Evolutionary conservation across 1,140 invertebrate genomes (phyloP).

Genomic region (Odontomachus brunneus): DNA sequence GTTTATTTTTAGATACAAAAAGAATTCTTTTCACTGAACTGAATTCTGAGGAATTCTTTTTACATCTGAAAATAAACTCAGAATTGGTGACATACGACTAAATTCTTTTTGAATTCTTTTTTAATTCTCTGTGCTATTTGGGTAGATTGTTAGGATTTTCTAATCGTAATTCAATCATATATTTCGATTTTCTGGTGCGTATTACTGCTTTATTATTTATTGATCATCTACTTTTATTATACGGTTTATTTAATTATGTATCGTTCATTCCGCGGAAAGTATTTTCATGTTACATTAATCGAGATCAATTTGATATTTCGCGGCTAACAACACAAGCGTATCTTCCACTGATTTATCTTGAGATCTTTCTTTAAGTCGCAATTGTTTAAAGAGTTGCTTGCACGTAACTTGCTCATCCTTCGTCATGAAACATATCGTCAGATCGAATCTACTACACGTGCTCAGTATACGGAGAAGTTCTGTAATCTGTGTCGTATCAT

Average conservation of each 20-base stretch:
- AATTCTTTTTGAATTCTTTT: no score
- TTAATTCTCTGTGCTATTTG: no score
- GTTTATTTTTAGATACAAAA: no score
- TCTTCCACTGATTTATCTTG: constrained; percentile 9
- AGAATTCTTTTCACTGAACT: no score
- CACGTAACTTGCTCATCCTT: constrained; percentile 65
- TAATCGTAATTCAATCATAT: no score
- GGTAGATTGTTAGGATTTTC: no score
- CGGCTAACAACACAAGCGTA: constrained; percentile 49
- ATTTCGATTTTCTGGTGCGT: no score
- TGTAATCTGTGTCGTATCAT: constrained; percentile 60
- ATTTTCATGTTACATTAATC: not conserved
- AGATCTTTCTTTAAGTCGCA: constrained; percentile 31
- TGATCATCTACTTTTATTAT: no score
- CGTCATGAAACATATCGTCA: constrained; percentile 72
- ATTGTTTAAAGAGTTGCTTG: constrained; percentile 63
- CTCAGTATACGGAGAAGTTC: constrained; percentile 74
- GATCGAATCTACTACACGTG: constrained; percentile 76
- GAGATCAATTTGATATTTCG: constrained; percentile 53
- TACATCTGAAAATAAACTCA: no score
- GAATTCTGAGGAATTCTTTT: no score
- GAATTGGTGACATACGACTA: no score
- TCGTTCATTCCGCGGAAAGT: not conserved
- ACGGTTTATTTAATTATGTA: not conserved
- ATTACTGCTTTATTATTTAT: no score